Evolutionary conservation across 2,888 invertebrate genomes (phyloP).

Genomic region (Sarcophaga rosellei): DNA sequence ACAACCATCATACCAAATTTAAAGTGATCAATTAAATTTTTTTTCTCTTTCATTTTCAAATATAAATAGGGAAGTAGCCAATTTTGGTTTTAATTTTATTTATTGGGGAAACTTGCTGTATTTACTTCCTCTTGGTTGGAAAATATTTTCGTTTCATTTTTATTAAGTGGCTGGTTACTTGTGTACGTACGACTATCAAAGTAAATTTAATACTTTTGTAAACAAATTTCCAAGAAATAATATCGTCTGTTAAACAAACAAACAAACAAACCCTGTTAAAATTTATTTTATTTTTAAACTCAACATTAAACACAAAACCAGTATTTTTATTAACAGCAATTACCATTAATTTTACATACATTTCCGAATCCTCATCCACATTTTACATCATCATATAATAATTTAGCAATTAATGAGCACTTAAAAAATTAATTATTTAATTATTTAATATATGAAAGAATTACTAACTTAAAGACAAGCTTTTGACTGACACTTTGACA

Average conservation of each 20-base stretch:
- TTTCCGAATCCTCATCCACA: too few relatives aligned
- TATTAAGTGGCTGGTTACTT: not conserved
- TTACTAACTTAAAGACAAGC: too few relatives aligned
- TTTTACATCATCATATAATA: too few relatives aligned
- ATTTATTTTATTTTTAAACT: conserved; percentile 12
- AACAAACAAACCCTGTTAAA: conserved; percentile 38
- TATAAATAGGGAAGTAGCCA: conserved; percentile 49
- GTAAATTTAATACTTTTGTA: not conserved
- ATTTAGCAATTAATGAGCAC: too few relatives aligned
- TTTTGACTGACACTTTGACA: too few relatives aligned
- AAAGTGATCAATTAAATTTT: not conserved
- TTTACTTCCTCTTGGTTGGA: conserved; percentile 42
- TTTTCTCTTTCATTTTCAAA: not conserved
- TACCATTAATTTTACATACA: conserved; percentile 11
- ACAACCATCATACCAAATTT: not conserved
- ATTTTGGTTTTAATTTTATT: conserved; percentile 28
- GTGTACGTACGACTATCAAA: conserved; percentile 14
- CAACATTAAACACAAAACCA: conserved; percentile 17
- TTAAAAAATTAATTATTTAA: too few relatives aligned
- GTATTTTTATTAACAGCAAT: conserved; percentile 50
- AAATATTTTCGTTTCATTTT: too few relatives aligned
- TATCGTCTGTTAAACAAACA: conserved; percentile 14
- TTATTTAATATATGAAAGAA: too few relatives aligned
- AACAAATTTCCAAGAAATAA: not conserved
- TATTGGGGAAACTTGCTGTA: not conserved